phyloP scores from a whole-genome alignment of 2,113 vertebrate genomes.

The Salvelinus namaycush region DNA sequence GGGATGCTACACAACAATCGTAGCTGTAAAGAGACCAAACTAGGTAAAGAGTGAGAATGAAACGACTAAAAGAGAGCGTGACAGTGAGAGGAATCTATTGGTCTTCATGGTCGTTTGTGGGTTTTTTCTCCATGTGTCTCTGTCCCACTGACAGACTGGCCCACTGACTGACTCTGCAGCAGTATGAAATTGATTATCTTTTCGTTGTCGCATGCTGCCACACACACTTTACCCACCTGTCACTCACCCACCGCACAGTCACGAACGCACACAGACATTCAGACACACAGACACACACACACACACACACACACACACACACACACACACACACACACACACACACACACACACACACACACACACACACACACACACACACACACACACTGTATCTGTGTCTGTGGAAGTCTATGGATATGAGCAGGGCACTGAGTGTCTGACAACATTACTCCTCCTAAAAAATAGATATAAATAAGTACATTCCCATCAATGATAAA shows the following conservation, averaged over 20 bases:
- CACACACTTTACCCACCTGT: conserved; percentile 68
- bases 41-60: too few species aligned
- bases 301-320: conserved; percentile 22
- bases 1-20: too few species aligned
- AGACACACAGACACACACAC: background rate
- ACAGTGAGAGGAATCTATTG: conserved; percentile 61
- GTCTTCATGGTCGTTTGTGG: conserved; percentile 66
- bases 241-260: conserved; percentile 52
- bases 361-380: too few species aligned
- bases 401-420: too few species aligned
- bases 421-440: too few species aligned
- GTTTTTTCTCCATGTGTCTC: conserved; percentile 34
- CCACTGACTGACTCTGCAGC: background rate
- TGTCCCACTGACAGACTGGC: conserved; percentile 65
- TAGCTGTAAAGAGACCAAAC: too few species aligned
- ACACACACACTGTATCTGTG: too few species aligned
- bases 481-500: too few species aligned
- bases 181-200: conserved; percentile 55
- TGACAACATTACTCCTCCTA: too few species aligned
- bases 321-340: background rate
- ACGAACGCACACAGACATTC: background rate
- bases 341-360: too few species aligned
- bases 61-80: background rate
- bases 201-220: conserved; percentile 67
- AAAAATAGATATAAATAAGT: too few species aligned